These are phyloP conservation scores for Melanotaenia parkinsoni DNA, from an alignment of 2,797 vertebrate species.

Conservation along the genomic window DNA sequence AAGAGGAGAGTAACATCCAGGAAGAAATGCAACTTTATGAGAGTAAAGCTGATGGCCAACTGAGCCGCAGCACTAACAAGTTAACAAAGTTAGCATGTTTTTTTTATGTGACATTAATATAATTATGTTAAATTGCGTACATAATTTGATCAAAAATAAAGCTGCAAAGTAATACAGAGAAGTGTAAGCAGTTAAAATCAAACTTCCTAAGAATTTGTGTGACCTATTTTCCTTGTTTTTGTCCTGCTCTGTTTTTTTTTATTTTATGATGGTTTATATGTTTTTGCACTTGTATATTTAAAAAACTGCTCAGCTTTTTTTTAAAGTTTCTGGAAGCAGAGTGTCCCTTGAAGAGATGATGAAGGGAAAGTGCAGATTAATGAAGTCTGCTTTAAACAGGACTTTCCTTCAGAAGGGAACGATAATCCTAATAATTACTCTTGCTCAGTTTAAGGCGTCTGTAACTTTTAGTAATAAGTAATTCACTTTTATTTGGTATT, in stretches of 20 bases:
- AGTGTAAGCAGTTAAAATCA: too few species aligned
- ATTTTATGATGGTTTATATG: background rate
- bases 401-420: constrained; percentile 7
- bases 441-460: constrained; percentile 1
- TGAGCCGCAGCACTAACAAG: too few species aligned
- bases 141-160: too few species aligned
- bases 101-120: too few species aligned
- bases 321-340: background rate
- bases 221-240: background rate
- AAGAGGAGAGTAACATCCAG: too few species aligned
- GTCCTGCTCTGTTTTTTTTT: background rate
- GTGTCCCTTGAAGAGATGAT: background rate
- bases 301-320: background rate
- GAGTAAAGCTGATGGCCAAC: too few species aligned
- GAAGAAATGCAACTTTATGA: too few species aligned
- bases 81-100: too few species aligned
- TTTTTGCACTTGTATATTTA: too few species aligned
- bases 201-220: background rate
- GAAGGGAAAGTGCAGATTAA: background rate
- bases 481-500: constrained; percentile 9
- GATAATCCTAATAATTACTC: constrained; percentile 12
- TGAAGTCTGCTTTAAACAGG: background rate
- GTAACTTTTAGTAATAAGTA: background rate
- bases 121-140: too few species aligned
- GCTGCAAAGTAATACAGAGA: too few species aligned